Base-by-base conservation (phyloP, 1,140 invertebrate genomes). In the Drosophila lini region DNA sequence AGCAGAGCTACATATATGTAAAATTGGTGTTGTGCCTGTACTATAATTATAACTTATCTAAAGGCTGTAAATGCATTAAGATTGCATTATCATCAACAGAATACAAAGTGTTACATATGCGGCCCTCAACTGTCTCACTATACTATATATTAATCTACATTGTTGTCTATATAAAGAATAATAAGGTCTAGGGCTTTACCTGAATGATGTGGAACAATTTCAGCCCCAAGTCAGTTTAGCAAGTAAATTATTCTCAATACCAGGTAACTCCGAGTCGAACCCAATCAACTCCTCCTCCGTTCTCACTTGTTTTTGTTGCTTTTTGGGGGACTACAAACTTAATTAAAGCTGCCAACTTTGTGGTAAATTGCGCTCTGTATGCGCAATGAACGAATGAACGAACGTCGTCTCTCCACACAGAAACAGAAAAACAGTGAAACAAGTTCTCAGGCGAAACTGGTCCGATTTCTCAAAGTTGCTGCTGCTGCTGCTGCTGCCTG, bases 361-460 rank as follows among this genome's bases (percentile, higher is more conserved):
- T 45, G 31, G 57, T 42, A 28, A 44, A 80, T 62, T 74, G 71
- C 62, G 57, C 57, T 59, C 57, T 48, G 57, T 67, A 41, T 67
- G 64, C 58, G 59, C 64, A 63, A 67, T 67, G 44, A 48, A 63
- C 58, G 63, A 48, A 63, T 42, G 63, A 50, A 28, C 22, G 61
- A 47, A 50, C 47, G 25, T 28, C 25, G 25, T 16, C 47, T 60
- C 56, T 42, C 50, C 3, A 55, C 34, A 60, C 25, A 38, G 22
- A 64, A 65, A 63, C 50, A 55, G 34, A 55, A 38, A 53, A 38
- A 38, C 52, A 38, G 42, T n/a, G 41, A 81, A 86, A 86, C 82
- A 78, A 82, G 82, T 86, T 86, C 82, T 86, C 79, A 65, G 40
- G 55, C 40, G 52, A 86, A 86, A 86, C 82, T 86, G 82, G 82